These are phyloP conservation scores for Archaeoteleia sp. DNA, from an alignment of 2,888 invertebrate species.

Conservation along the genomic window DNA sequence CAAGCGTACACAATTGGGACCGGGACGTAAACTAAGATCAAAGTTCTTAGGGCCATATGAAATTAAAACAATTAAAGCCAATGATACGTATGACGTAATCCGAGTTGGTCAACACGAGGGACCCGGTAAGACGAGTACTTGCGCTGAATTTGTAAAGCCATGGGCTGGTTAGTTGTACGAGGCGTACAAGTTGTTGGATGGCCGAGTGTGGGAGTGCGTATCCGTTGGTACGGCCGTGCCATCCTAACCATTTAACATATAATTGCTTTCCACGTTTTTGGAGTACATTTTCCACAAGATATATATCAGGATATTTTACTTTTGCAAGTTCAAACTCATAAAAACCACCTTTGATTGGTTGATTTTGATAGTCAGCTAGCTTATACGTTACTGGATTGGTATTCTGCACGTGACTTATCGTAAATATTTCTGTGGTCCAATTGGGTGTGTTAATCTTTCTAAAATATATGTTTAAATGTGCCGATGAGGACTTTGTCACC, in stretches of 20 bases:
- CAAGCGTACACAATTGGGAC: conserved; percentile 57
- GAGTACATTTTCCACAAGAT: conserved; percentile 23
- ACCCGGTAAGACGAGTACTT: conserved; percentile 16
- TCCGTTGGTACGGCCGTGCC: no score
- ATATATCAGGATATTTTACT: conserved; percentile 13
- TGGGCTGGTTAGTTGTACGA: conserved; percentile 14
- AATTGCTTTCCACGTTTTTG: conserved; percentile 12
- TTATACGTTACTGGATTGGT: no score
- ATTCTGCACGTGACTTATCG: conserved; percentile 59
- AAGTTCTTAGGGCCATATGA: conserved; percentile 47
- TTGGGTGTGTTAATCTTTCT: no score
- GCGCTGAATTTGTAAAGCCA: conserved; percentile 22
- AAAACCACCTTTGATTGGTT: conserved; percentile 59
- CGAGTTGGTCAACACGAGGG: conserved; percentile 14
- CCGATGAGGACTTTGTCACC: conserved; percentile 53
- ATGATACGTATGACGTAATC: conserved; percentile 27
- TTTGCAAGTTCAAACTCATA: conserved; percentile 25
- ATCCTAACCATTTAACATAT: conserved; percentile 26
- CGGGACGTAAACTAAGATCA: conserved; percentile 55
- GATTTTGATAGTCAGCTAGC: conserved; percentile 57
- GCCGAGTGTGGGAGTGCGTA: conserved; percentile 27
- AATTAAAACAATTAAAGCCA: conserved; percentile 10
- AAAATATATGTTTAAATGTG: no score
- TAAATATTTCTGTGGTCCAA: no score
- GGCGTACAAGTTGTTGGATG: conserved; percentile 16